Evolutionary conservation across 2,888 invertebrate genomes (phyloP).

Genomic region (Fragum whitleyi): DNA sequence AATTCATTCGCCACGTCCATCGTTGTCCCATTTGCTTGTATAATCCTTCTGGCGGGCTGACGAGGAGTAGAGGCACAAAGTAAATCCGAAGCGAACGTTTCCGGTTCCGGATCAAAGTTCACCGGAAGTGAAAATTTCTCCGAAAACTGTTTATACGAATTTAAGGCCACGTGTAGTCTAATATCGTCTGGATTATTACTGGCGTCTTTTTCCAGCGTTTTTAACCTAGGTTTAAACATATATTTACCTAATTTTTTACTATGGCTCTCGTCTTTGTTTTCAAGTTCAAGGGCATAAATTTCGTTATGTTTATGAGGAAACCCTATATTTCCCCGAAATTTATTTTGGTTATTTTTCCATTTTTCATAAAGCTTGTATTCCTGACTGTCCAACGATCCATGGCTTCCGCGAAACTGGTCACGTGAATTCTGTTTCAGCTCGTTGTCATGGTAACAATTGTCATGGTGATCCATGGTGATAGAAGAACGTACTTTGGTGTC

Average conservation of each 20-base stretch:
- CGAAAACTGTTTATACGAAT: constrained; percentile 55
- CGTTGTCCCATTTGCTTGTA: neutral
- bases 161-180: constrained; percentile 36
- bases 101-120: constrained; percentile 51
- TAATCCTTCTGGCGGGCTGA: constrained; percentile 35
- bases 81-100: constrained; percentile 56
- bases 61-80: constrained; percentile 61
- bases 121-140: constrained; percentile 44
- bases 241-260: constrained; percentile 46
- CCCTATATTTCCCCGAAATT: constrained; percentile 24
- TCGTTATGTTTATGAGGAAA: constrained; percentile 17
- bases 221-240: constrained; percentile 57
- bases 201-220: constrained; percentile 3
- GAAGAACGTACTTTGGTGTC: neutral
- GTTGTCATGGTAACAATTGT: constrained; percentile 16
- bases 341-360: constrained; percentile 47
- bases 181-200: constrained; percentile 27
- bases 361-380: constrained; percentile 16
- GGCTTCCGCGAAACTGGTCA: neutral
- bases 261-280: neutral
- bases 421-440: constrained; percentile 4
- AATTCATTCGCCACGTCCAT: neutral
- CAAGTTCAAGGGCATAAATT: constrained; percentile 19
- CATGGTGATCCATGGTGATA: neutral
- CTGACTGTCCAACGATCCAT: constrained; percentile 7